phyloP scores from a whole-genome alignment of 2,888 invertebrate species.

The Microplitis manilae region DNA sequence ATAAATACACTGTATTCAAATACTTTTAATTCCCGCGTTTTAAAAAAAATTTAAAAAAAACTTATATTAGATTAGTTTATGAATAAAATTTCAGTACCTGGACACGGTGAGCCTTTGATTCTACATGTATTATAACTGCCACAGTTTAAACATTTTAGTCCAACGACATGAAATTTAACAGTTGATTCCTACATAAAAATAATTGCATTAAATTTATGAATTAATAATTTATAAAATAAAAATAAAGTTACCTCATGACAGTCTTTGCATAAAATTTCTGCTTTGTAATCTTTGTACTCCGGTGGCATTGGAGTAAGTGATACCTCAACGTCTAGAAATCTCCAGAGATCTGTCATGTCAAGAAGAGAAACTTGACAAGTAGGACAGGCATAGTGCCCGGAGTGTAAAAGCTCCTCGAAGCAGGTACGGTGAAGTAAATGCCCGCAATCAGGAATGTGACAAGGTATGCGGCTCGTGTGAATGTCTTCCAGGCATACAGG shows the following conservation, averaged over 20 bases:
- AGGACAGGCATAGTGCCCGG: slow-evolving; percentile 91
- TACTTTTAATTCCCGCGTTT: too few species aligned
- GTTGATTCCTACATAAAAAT: slow-evolving; percentile 79
- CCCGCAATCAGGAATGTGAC: slow-evolving; percentile 92
- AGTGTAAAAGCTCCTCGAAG: slow-evolving; percentile 82
- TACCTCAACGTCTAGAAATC: slow-evolving; percentile 86
- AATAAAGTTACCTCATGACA: slow-evolving; percentile 83
- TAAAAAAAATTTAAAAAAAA: background rate
- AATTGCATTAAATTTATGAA: slow-evolving; percentile 10
- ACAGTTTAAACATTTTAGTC: slow-evolving; percentile 87
- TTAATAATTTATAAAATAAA: slow-evolving; percentile 18
- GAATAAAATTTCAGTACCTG: slow-evolving; percentile 55
- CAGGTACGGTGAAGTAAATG: slow-evolving; percentile 90
- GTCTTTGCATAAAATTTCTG: slow-evolving; percentile 91
- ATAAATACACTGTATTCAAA: too few species aligned
- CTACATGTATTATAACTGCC: slow-evolving; percentile 94
- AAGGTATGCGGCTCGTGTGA: slow-evolving; percentile 90
- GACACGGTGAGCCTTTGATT: slow-evolving; percentile 77
- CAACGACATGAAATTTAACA: slow-evolving; percentile 89
- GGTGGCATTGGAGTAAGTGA: slow-evolving; percentile 87
- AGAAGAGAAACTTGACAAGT: slow-evolving; percentile 90
- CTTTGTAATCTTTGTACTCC: slow-evolving; percentile 85
- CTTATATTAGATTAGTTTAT: background rate
- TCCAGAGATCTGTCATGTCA: slow-evolving; percentile 89
- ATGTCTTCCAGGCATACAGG: slow-evolving; percentile 93